Base-by-base conservation (phyloP, 64 coral and sea anemone genomes). In the Montipora sp. region DNA sequence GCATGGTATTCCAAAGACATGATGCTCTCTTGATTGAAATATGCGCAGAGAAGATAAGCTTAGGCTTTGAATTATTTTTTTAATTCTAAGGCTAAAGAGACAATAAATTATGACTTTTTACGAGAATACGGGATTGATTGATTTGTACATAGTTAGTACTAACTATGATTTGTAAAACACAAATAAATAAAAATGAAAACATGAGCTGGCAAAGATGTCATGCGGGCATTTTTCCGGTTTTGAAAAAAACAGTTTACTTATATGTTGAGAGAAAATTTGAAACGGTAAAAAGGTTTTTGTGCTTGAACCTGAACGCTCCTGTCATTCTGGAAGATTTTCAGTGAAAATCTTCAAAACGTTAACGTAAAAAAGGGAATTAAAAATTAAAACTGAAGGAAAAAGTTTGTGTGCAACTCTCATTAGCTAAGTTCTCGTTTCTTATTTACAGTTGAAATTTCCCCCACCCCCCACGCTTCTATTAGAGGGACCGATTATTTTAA, bases 61-160 rank as follows among this genome's bases (percentile, higher is more conserved):
- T 51, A 23, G 61, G 19, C 9, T 87, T n/a, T 10, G 19, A 3
- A 44, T 78, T 50, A 78, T 49, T 78, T 15, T 27, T n/a, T 57
- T 8, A 78, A 50, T 47, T 49, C 46, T 16, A 43, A 23, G 11
- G 57, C 12, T 5, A 85, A 71, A 71, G 63, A 13, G 65, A 83
- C 12, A 83, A 23, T 58, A 65, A 83, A 66, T 83, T 83, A 18
- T 46, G 1, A 66, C 46, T 18, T 78, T 85, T 13, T 85, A 63
- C 11, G 11, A 13, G 3, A 0, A 66, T 66, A 14, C 16, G 15
- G 51, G 3, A 55, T 43, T 47, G 80, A 83, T 67, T 83, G 36
- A 23, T 23, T 46, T 27, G 20, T 68, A 47, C 22, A 67, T 68
- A 18, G 6, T 7, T 55, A 36, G 36, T 36, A 36, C 1, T 36